Conservation (phyloP, 2,113 vertebrate genomes). For the Eurystomus gularis region DNA sequence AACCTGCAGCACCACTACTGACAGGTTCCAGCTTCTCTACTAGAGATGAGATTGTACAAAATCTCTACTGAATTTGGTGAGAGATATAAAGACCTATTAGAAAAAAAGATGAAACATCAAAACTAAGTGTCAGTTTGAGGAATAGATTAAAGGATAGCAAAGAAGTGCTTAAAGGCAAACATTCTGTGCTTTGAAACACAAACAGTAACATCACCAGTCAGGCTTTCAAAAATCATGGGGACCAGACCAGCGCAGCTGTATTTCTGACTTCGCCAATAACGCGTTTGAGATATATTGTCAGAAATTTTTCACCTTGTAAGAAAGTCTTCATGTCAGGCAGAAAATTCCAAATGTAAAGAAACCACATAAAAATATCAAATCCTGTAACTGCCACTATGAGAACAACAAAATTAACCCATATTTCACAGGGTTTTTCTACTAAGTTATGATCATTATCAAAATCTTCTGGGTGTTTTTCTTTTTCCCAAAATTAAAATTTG, state of each 20-base stretch:
- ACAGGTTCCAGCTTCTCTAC: not conserved
- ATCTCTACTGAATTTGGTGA: not conserved
- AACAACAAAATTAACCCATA: not conserved
- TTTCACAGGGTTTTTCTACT: not conserved
- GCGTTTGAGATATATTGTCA: rapidly evolving
- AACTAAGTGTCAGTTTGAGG: not conserved
- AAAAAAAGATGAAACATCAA: not conserved
- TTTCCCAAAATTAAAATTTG: not conserved
- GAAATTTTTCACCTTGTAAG: not conserved
- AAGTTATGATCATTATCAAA: not conserved
- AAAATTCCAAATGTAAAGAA: not conserved
- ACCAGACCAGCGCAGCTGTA: rapidly evolving
- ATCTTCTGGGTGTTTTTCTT: not conserved
- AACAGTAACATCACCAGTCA: not conserved
- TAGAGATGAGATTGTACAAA: not conserved
- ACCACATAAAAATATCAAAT: not conserved
- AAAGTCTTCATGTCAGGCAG: not conserved
- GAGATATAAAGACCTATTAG: not conserved
- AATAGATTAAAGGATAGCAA: not conserved
- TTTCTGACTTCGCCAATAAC: not conserved
- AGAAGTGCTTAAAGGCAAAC: not conserved
- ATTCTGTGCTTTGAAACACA: not conserved
- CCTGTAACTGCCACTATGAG: not conserved
- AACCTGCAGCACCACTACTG: not conserved
- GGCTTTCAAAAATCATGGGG: not conserved